Evolutionary conservation across 2,113 vertebrate genomes (phyloP), one percentile per base, ranked within the genome.

Genomic region (Pluvianellus socialis): DNA sequence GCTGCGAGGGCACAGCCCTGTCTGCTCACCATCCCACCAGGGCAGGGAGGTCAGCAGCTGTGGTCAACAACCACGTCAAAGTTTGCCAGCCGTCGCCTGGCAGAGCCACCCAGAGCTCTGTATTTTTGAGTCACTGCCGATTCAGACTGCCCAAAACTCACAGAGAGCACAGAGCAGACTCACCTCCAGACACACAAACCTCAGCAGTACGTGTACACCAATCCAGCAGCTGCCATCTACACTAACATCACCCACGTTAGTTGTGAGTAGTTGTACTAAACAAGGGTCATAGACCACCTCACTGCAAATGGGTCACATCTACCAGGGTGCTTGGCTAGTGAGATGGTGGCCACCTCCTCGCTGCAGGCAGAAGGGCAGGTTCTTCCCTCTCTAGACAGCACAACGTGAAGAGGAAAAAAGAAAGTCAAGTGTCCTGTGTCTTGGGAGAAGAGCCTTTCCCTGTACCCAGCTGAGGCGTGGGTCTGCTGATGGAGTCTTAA

Each of bases 181-280:
- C 83, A 21, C n/a, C 52, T 76, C 53, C 72, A 32, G 66, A n/a
- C 52, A 73, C 50, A n/a, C 59, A 45, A 26, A 45, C 56, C 86
- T 79, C 74, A 45, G 74, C 47, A n/a, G 32, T 5, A 27, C 0
- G 0, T 5, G 19, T 2, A 20, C 21, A 4, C 45, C 92, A 66
- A 7, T n/a, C 40, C 62, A 20, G 33, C 16, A 32, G 58, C 79
- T 26, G 38, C 4, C 4, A 2, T 7, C 88, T 63, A 22, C 55
- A 2, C 56, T 2, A 23, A 26, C 30, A 20, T 12, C 52, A 12
- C 21, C 85, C 35, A 1, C 0, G 6, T 13, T 10, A 40, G 16
- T 18, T 4, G 14, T 6, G 55, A 49, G 49, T 0, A 7, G 53
- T 3, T 45, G 62, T 44, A 56, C 85, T 81, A 8, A 75, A 53